Conservation (phyloP, 2,113 vertebrate species). For the Triplophysa tibetana region DNA sequence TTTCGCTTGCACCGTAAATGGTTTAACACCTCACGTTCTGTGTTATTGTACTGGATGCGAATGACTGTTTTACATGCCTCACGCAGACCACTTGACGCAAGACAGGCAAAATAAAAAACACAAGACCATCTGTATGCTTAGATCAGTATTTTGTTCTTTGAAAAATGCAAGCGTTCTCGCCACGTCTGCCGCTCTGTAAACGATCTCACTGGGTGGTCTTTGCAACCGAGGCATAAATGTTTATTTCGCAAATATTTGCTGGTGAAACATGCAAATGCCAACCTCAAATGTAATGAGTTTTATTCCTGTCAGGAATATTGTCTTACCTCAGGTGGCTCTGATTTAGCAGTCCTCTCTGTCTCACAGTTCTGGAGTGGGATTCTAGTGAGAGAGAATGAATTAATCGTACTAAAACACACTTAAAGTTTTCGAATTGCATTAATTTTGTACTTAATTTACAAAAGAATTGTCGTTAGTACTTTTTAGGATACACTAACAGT, state of each 20-base stretch:
- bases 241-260: slow-evolving; percentile 63
- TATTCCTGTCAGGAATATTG: slow-evolving; percentile 20
- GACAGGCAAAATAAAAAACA: slow-evolving; percentile 23
- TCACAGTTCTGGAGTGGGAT: slow-evolving; percentile 12
- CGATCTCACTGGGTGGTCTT: slow-evolving; percentile 59
- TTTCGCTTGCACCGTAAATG: slow-evolving; percentile 29
- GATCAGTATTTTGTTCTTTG: background rate
- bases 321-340: background rate
- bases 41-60: slow-evolving; percentile 8
- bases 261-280: slow-evolving; percentile 36
- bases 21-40: slow-evolving; percentile 12
- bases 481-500: too few species aligned
- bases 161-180: background rate
- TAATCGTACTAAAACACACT: too few species aligned
- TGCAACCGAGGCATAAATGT: slow-evolving; percentile 32
- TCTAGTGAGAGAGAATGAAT: background rate
- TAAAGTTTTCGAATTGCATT: too few species aligned
- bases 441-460: too few species aligned
- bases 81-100: slow-evolving; percentile 5
- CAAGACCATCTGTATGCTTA: background rate
- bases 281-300: slow-evolving; percentile 18
- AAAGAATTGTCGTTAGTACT: too few species aligned
- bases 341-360: slow-evolving; percentile 23
- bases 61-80: background rate
- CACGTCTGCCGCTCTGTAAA: slow-evolving; percentile 25